These are phyloP conservation scores for Resseliella maxima DNA, from an alignment of 2,888 invertebrate species.

Conservation along the genomic window DNA sequence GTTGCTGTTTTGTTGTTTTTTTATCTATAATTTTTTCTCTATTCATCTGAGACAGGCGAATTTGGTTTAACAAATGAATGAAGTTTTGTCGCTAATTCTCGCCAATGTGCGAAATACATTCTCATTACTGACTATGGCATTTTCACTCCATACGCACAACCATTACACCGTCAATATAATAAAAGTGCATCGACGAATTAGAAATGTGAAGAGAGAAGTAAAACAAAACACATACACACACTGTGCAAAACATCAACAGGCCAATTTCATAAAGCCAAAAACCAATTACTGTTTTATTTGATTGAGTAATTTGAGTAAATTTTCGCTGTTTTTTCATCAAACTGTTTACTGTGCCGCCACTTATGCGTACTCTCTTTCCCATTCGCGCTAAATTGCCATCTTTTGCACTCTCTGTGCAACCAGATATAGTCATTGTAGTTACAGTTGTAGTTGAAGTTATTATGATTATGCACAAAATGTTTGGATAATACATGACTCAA, in stretches of 20 bases:
- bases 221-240: neutral
- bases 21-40: too few species aligned
- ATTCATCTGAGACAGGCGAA: too few species aligned
- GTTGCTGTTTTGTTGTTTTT: neutral
- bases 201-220: neutral
- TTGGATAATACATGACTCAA: too few species aligned
- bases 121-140: too few species aligned
- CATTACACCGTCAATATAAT: neutral
- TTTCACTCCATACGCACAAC: too few species aligned
- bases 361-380: neutral
- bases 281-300: constrained; percentile 54
- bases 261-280: constrained; percentile 33
- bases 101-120: neutral
- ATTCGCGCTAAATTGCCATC: neutral
- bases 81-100: neutral
- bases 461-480: constrained; percentile 48
- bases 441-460: neutral
- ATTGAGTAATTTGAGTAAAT: constrained; percentile 37
- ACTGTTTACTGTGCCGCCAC: neutral
- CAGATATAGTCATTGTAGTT: neutral
- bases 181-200: neutral
- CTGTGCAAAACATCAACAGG: neutral
- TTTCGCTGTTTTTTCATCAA: neutral
- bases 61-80: neutral
- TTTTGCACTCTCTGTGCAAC: neutral